Conservation (phyloP, 1,140 invertebrate species). For the Drosophila arawakana region DNA sequence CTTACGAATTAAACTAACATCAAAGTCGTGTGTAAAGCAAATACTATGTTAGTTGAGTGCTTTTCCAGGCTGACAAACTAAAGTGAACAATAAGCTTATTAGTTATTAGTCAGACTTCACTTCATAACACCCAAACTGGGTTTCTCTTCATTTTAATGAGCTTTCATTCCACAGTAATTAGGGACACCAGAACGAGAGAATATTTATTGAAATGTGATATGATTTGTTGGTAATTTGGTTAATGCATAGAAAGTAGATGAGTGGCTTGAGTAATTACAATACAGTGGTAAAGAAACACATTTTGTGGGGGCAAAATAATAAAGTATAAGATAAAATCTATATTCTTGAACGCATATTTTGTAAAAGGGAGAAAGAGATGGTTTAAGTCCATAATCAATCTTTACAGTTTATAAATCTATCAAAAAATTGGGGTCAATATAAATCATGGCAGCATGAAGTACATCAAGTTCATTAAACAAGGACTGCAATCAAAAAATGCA, state of each 20-base stretch:
- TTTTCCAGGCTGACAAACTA: constrained; percentile 16
- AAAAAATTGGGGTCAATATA: constrained; percentile 11
- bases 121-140: not conserved
- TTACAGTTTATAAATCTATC: constrained; percentile 12
- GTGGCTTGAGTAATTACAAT: not conserved
- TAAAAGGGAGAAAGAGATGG: too few relatives aligned
- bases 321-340: too few relatives aligned
- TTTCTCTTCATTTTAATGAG: not conserved
- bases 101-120: not conserved
- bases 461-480: constrained; percentile 46
- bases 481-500: constrained; percentile 49
- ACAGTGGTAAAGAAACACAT: too few relatives aligned
- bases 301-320: too few relatives aligned
- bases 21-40: constrained; percentile 12
- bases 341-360: too few relatives aligned
- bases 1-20: not conserved
- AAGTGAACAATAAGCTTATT: constrained; percentile 5
- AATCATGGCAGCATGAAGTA: not conserved
- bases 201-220: not conserved
- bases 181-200: not conserved
- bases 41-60: constrained; percentile 11
- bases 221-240: not conserved
- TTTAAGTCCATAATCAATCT: not conserved
- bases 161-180: not conserved
- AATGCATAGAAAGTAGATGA: not conserved